Conservation (phyloP, 2,888 invertebrate species). For the Baccha elongata region DNA sequence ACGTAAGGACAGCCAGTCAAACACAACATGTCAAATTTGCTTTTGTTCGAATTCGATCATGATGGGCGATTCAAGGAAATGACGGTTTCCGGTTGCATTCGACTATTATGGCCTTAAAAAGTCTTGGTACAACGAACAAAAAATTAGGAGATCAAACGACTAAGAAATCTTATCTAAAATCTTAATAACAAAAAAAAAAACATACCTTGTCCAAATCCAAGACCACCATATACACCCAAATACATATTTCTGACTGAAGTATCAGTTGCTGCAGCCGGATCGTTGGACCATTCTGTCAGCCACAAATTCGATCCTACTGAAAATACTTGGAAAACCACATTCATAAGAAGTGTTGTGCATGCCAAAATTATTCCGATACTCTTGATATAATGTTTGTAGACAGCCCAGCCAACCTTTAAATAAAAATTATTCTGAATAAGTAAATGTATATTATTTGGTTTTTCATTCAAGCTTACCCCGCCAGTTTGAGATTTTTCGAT, state of each 20-base stretch:
- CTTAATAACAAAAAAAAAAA: no score
- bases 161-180: no score
- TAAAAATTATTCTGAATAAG: slow-evolving; percentile 32
- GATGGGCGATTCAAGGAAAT: no score
- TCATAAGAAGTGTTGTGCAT: slow-evolving; percentile 89
- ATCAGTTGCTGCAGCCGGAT: slow-evolving; percentile 84
- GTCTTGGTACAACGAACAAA: no score
- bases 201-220: slow-evolving; percentile 95
- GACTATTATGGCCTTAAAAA: no score
- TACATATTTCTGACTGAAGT: slow-evolving; percentile 88
- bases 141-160: no score
- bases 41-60: no score
- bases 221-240: slow-evolving; percentile 93
- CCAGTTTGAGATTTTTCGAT: slow-evolving; percentile 96
- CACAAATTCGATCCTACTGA: slow-evolving; percentile 94
- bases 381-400: slow-evolving; percentile 94
- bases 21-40: no score
- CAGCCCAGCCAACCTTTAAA: slow-evolving; percentile 90
- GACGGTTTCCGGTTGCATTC: no score
- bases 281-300: slow-evolving; percentile 92
- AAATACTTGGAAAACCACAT: slow-evolving; percentile 91
- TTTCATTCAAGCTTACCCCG: slow-evolving; percentile 86
- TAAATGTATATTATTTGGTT: neutral
- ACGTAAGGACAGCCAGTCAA: no score
- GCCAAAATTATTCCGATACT: slow-evolving; percentile 91